Conservation (phyloP, 1,140 invertebrate species). For the Drosophila ercepeae region DNA sequence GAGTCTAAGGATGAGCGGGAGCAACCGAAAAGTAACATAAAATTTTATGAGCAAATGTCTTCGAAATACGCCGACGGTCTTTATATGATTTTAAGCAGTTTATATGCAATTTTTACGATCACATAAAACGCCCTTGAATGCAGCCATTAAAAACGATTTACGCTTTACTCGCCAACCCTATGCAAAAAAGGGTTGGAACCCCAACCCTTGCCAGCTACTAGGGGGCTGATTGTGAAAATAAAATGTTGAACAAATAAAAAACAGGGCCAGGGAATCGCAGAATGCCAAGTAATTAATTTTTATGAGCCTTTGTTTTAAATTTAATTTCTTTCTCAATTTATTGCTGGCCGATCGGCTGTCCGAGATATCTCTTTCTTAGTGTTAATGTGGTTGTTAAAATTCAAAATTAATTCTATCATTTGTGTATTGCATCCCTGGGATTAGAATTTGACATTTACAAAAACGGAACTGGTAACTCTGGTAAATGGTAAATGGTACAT, state of each 20-base stretch:
- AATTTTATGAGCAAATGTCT: conserved; percentile 73
- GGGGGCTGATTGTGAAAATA: conserved; percentile 35
- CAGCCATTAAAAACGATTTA: conserved; percentile 82
- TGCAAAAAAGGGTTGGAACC: conserved; percentile 19
- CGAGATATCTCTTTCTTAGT: background rate
- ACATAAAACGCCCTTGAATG: conserved; percentile 79
- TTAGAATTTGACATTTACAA: too few relatives aligned
- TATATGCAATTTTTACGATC: conserved; percentile 80
- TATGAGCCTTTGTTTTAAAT: conserved; percentile 56
- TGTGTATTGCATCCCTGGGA: too few relatives aligned
- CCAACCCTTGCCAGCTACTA: background rate
- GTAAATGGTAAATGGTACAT: too few relatives aligned
- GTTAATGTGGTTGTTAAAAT: background rate
- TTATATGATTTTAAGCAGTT: conserved; percentile 81
- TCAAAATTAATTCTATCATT: background rate
- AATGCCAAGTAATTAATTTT: conserved; percentile 76
- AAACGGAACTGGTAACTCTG: too few relatives aligned
- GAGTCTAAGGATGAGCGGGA: conserved; percentile 39
- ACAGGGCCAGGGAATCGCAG: conserved; percentile 16
- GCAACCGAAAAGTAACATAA: conserved; percentile 59
- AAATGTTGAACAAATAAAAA: conserved; percentile 55
- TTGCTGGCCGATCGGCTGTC: conserved; percentile 21
- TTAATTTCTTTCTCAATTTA: conserved; percentile 49
- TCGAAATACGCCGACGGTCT: conserved; percentile 65
- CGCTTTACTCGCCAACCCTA: conserved; percentile 59